A percentile compares a stretch with the other conserved stretches of the same genome.
phyloP scores from a whole-genome alignment of 35 echinoderm and acorn worm genomes.

The Ptychodera flava region DNA sequence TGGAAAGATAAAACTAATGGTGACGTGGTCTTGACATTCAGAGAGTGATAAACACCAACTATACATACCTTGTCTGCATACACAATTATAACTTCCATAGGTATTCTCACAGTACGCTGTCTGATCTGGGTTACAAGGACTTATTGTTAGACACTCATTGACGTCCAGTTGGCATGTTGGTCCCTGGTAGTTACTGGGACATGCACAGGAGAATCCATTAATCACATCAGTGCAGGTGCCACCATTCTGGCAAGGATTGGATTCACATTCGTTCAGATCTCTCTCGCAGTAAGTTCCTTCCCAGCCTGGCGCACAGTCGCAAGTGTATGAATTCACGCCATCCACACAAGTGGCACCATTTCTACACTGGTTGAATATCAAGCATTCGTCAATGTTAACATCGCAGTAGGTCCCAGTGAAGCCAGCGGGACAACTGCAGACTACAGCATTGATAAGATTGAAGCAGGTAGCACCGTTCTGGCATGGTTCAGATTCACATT shows the following conservation, averaged over 20 bases:
- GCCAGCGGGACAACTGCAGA: slow-evolving; percentile 54
- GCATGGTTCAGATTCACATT: slow-evolving; percentile 76
- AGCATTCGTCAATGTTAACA: slow-evolving; percentile 61
- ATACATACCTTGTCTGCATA: slow-evolving; percentile 72
- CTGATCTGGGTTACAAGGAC: slow-evolving; percentile 47
- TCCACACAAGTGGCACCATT: slow-evolving; percentile 66
- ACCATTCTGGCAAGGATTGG: slow-evolving; percentile 55
- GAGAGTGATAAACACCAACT: background rate
- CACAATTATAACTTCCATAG: slow-evolving; percentile 62
- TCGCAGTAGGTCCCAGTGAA: slow-evolving; percentile 54
- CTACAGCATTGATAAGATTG: slow-evolving; percentile 38
- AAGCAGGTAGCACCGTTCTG: slow-evolving; percentile 41
- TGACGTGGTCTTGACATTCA: background rate
- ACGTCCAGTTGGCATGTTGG: slow-evolving; percentile 53
- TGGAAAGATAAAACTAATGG: background rate
- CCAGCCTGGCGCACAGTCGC: slow-evolving; percentile 48
- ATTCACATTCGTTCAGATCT: slow-evolving; percentile 70
- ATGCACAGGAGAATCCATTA: slow-evolving; percentile 51
- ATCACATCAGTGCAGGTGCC: slow-evolving; percentile 55
- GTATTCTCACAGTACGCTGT: slow-evolving; percentile 74
- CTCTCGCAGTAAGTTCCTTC: slow-evolving; percentile 40
- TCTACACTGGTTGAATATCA: slow-evolving; percentile 28
- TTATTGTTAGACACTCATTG: slow-evolving; percentile 52
- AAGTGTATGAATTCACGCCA: slow-evolving; percentile 47
- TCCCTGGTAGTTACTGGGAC: slow-evolving; percentile 63